A percentile compares a stretch with the other conserved stretches of the same genome.
Conservation (phyloP, 2,113 vertebrate species). For the Gallinago jamesoni region DNA sequence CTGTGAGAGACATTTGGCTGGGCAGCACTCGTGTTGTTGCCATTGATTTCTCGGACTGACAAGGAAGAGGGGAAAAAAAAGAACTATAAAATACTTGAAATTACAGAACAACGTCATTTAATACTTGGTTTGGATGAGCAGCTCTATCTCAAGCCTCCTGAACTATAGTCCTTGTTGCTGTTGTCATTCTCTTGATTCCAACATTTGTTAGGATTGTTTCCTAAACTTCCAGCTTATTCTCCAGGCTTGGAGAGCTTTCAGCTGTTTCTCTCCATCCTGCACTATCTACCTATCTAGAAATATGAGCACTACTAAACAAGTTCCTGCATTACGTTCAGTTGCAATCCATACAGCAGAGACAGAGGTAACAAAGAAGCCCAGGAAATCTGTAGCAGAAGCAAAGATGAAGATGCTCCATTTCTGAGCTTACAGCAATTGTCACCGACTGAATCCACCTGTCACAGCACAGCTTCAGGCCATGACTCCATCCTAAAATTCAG, state of each 20-base stretch:
- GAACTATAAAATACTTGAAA: not conserved
- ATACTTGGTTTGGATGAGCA: not conserved
- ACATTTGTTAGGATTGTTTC: not conserved
- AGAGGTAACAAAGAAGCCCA: not conserved
- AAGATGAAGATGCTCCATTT: not conserved
- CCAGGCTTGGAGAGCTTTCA: not conserved
- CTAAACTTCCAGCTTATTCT: not conserved
- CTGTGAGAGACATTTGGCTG: conserved; percentile 56
- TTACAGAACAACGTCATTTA: not conserved
- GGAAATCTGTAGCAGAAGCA: not conserved
- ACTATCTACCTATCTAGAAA: not conserved
- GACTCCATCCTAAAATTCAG: not conserved
- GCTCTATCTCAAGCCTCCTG: not conserved
- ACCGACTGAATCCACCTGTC: not conserved
- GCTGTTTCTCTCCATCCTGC: not conserved
- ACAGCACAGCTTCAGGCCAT: not conserved
- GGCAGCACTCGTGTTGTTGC: not conserved
- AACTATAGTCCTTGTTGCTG: not conserved
- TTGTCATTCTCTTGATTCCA: not conserved
- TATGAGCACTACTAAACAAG: not conserved
- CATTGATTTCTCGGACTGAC: conserved; percentile 6
- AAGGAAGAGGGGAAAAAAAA: not conserved
- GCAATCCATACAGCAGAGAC: not conserved
- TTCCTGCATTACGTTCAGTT: accelerated
- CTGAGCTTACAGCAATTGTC: not conserved